Percentiles rank a stretch among this genome's conserved stretches.
Evolutionary conservation across 2,888 invertebrate genomes (phyloP).

Genomic region (Sesia bembeciformis): DNA sequence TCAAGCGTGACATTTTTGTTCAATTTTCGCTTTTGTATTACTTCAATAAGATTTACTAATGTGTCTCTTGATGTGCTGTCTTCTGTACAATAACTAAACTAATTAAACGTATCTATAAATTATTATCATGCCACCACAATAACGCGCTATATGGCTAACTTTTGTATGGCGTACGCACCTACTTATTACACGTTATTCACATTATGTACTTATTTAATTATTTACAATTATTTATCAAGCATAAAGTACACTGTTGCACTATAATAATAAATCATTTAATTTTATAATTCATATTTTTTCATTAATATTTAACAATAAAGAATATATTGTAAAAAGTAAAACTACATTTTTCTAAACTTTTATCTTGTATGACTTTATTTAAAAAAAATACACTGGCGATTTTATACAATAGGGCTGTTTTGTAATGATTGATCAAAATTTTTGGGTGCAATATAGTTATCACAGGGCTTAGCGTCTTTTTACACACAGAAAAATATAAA

Average conservation of each 20-base stretch:
- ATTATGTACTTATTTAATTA: too few species aligned
- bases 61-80: not conserved
- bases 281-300: not conserved
- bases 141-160: conserved; percentile 39
- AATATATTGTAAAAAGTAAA: too few species aligned
- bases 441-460: conserved; percentile 42
- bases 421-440: conserved; percentile 11
- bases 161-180: conserved; percentile 49
- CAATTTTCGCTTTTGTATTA: not conserved
- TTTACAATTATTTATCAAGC: not conserved
- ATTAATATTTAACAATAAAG: too few species aligned
- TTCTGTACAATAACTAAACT: too few species aligned
- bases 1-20: not conserved
- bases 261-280: not conserved
- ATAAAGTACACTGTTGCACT: not conserved
- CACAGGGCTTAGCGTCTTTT: conserved; percentile 46
- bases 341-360: too few species aligned
- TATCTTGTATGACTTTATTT: too few species aligned
- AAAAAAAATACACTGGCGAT: too few species aligned
- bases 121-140: conserved; percentile 19
- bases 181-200: conserved; percentile 22
- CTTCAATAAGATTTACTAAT: not conserved
- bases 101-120: too few species aligned
- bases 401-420: too few species aligned
- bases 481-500: conserved; percentile 40